Base-by-base conservation (phyloP, 2,797 vertebrate genomes). In the Smutsia temminckii region DNA sequence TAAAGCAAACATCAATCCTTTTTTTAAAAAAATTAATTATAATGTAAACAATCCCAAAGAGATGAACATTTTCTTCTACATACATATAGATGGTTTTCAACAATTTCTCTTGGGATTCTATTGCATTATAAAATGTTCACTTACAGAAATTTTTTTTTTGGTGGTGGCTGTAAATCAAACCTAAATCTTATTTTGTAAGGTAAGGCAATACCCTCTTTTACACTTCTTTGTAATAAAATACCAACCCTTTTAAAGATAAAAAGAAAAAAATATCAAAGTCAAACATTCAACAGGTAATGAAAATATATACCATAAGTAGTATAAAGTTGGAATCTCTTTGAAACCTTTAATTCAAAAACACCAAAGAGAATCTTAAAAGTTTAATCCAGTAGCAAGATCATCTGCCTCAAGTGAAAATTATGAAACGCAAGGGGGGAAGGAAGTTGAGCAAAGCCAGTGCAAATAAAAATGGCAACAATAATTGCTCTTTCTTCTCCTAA, bases 141-240 rank as follows among this genome's bases (percentile, higher is more conserved):
- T 78, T 69, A 84, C 53, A 96, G 80, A 96, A 96, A 93, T 75
- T 29, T 61, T 75, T 88, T 63, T 63, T 95, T 74, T 87, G 79
- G 29, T 90, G 25, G 55, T 88, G 1, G n/a, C 23, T 94, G 9
- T 93, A 93, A 96, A 94, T 88, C 40, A 95, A 95, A 94, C 11
- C 64, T 95, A 94, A 96, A 90, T 86, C 42, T 88, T 85, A 78
- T 87, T 78, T 78, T 97, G 49, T 81, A 95, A 95, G 75, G 80
- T 77, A 95, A 93, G 37, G 49, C 3, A 6, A 75, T 83, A 85
- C 42, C 32, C 66, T 91, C 81, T 95, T 75, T 80, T 92, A 32
- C 7, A 94, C 5, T 78, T 94, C 49, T 96, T 93, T 89, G 20
- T 87, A 89, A 91, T 72, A 68, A 89, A 95, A 81, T 77, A 93